Base-by-base conservation (phyloP, 2,888 invertebrate genomes). In the Callimorpha dominula region DNA sequence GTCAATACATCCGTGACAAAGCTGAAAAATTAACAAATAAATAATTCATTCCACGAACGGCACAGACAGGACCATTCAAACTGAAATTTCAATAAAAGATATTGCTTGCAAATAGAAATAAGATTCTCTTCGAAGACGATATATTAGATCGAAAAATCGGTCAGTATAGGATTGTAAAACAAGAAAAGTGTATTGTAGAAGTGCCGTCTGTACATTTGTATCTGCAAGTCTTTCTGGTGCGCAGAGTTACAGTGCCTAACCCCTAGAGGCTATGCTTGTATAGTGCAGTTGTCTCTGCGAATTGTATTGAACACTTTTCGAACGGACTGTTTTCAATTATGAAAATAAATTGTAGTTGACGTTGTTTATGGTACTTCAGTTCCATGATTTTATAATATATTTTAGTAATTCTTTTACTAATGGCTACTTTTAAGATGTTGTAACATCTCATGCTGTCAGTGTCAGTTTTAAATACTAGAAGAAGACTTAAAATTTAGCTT, bases 131-230 rank as follows among this genome's bases (percentile, higher is more conserved):
- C 70, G 66, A 75, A 60, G 64, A 77, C 69, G 66, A 49, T 68
- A 63, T 68, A 65, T 65, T 14, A 80, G 76, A 81, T 81, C 78
- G 80, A 78, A 79, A 65, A 80, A 85, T 80, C 81, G 84, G 81
- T 77, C 83, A 80, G 72, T 74, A 75, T 73, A 80, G 78, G 74
- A 79, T 80, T 82, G 77, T 81, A 80, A 79, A 83, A 85, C 76
- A 82, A 74, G 81, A 85, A 83, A 81, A 83, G 73, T 79, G 79
- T 86, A 86, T 83, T 85, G 82, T 83, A 77, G 68, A 78, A 75
- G 74, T 80, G 79, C 73, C 72, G 75, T 73, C 68, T 71, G 72
- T 80, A 80, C 80, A 84, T 84, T 80, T 81, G 81, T 84, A 80
- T 84, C 78, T 79, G 75, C 74, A 74, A 80, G 78, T 78, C 80